Base-by-base conservation (phyloP, 2,888 invertebrate genomes). In the Gnatocerus cornutus region DNA sequence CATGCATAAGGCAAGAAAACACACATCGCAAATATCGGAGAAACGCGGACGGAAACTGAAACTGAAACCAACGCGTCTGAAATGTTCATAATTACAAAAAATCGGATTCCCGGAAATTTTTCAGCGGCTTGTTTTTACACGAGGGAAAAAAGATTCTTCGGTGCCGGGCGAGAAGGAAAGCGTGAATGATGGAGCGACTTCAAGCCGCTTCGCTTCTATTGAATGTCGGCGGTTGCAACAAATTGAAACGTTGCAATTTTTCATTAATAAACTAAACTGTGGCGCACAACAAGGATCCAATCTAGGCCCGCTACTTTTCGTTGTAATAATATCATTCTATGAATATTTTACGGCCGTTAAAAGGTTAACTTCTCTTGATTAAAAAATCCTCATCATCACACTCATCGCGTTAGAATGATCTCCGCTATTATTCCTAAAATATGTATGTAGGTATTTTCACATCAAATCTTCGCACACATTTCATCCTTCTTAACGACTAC, bases 1-100 rank as follows among this genome's bases (percentile, higher is more conserved):
- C 41, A 46, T 45, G 64, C 64, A 55, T 30, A 39, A 66, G 46
- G 33, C 48, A 16, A 61, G 16, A 48, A 56, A 53, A 55, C 53
- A 53, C 64, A 21, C 16, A 37, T 29, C 29, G 59, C 55, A 56
- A 43, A 63, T 52, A 52, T 52, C 63, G 14, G 8, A 46, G 12
- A 33, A 12, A 48, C 48, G 48, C 48, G 53, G 13, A 21, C 27
- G 43, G 56, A 56, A 56, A 52, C 27, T 41, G 56, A 56, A 56
- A 52, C 33, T 9, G 30, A 43, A 58, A 43, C 29, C 12, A 41
- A 58, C 14, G 4, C 27, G 8, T 5, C 37, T 1, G 33, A 56
- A 56, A 56, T 56, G 16, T 16, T 30, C 46, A 41, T 56, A 39
- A 56, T 39, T 56, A 21, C 7, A 41, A 41, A 41, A 41, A 41